phyloP scores from a whole-genome alignment of 2,113 vertebrate genomes.

The Choloepus hoffmanni region DNA sequence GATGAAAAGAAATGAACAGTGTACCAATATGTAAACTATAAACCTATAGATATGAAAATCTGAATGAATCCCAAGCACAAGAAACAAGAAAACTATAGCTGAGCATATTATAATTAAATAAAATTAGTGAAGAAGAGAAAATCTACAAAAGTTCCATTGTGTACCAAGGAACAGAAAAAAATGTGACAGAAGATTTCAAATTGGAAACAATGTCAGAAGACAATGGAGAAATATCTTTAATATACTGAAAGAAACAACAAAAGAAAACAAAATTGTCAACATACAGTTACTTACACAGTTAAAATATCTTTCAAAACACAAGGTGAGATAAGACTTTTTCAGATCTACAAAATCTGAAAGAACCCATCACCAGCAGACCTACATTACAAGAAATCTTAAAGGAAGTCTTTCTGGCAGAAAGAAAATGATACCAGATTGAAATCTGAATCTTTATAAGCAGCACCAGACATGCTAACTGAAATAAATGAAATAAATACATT shows the following conservation, averaged over 20 bases:
- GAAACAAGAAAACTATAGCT: background rate
- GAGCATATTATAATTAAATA: background rate
- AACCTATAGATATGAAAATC: background rate
- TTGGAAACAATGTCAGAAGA: background rate
- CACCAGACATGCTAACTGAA: background rate
- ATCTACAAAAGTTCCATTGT: background rate
- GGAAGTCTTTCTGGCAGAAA: background rate
- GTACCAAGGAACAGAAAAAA: background rate
- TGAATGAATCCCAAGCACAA: background rate
- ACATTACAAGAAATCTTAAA: background rate
- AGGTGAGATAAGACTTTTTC: background rate
- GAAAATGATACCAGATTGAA: slow-evolving; percentile 18
- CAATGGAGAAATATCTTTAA: background rate
- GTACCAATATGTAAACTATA: background rate
- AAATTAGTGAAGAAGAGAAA: background rate
- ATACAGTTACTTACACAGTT: background rate
- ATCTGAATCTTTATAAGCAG: background rate
- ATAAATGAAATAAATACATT: background rate
- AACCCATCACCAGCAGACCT: background rate
- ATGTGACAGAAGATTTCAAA: background rate
- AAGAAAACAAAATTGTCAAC: background rate
- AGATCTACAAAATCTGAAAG: background rate
- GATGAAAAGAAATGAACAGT: background rate
- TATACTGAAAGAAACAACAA: background rate
- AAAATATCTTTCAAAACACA: slow-evolving; percentile 8